A percentile compares a stretch with the other conserved stretches of the same genome.
Conservation (phyloP, 2,113 vertebrate genomes). For the Micromys minutus region DNA sequence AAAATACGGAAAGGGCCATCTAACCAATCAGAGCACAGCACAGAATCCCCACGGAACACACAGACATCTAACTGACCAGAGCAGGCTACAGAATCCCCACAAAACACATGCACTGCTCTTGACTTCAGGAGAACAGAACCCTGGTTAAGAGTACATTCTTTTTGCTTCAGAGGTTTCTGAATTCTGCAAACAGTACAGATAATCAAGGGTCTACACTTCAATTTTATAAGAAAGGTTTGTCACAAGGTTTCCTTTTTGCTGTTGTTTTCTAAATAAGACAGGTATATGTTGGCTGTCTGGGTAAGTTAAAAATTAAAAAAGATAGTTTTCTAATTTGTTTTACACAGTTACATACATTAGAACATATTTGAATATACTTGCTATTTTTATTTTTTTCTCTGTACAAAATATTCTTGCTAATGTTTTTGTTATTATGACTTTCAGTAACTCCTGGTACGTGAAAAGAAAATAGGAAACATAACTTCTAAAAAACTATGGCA, state of each 20-base stretch:
- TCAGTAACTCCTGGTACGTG: not conserved
- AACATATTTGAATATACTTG: conserved; percentile 47
- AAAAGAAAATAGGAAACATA: conserved; percentile 10
- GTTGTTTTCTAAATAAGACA: conserved; percentile 22
- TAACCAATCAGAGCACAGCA: not conserved
- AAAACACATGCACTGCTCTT: conserved; percentile 11
- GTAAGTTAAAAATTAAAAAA: conserved; percentile 27
- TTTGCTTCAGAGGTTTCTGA: not conserved
- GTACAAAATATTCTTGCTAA: conserved; percentile 26
- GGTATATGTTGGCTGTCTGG: not conserved
- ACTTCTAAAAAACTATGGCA: conserved; percentile 2
- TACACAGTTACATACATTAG: not conserved
- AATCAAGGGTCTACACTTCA: not conserved
- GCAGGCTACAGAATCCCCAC: not conserved
- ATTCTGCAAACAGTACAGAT: conserved; percentile 12
- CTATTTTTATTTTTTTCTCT: conserved; percentile 6
- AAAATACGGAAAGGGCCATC: not conserved
- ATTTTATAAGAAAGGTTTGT: conserved; percentile 37
- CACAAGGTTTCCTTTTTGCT: not conserved
- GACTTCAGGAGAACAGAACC: not conserved
- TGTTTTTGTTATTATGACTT: conserved; percentile 35
- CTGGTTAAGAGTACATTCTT: not conserved
- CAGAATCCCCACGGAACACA: not conserved
- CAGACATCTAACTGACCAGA: not conserved
- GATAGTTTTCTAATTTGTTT: conserved; percentile 44